A percentile compares a stretch with the other conserved stretches of the same genome.
Evolutionary conservation across 2,888 invertebrate species (phyloP).

Genomic region (Drosophila planitibia): DNA sequence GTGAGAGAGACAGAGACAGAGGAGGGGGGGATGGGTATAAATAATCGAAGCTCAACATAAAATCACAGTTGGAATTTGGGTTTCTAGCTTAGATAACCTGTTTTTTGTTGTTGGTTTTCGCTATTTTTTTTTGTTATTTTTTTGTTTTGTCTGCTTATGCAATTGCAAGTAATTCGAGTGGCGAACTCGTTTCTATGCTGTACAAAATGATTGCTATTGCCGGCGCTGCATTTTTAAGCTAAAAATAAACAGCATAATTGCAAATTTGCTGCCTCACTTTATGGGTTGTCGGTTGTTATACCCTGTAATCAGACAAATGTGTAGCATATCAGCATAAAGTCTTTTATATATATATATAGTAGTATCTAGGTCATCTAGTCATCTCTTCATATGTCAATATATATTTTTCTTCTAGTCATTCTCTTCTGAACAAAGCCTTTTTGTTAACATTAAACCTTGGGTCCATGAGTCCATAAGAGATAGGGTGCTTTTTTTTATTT

Average conservation of each 20-base stretch:
- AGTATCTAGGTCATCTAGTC: not conserved
- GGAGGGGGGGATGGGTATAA: not conserved
- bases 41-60: conserved; percentile 37
- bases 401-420: not conserved
- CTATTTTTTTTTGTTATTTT: not conserved
- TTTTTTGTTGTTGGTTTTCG: conserved; percentile 25
- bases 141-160: conserved; percentile 45
- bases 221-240: conserved; percentile 43
- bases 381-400: not conserved
- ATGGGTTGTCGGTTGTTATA: conserved; percentile 22
- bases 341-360: not conserved
- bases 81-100: conserved; percentile 63
- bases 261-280: conserved; percentile 39
- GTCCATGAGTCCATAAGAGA: too few species aligned
- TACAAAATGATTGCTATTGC: conserved; percentile 48
- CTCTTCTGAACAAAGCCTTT: not conserved
- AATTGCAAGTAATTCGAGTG: conserved; percentile 40
- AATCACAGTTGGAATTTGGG: conserved; percentile 58
- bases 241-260: conserved; percentile 72
- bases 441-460: too few species aligned
- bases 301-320: not conserved
- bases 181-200: conserved; percentile 56
- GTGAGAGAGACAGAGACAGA: not conserved
- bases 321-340: not conserved
- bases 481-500: not conserved